Percentiles rank a stretch among this genome's conserved stretches.
Conservation (phyloP, 2,113 vertebrate genomes). For the Daubentonia madagascariensis region DNA sequence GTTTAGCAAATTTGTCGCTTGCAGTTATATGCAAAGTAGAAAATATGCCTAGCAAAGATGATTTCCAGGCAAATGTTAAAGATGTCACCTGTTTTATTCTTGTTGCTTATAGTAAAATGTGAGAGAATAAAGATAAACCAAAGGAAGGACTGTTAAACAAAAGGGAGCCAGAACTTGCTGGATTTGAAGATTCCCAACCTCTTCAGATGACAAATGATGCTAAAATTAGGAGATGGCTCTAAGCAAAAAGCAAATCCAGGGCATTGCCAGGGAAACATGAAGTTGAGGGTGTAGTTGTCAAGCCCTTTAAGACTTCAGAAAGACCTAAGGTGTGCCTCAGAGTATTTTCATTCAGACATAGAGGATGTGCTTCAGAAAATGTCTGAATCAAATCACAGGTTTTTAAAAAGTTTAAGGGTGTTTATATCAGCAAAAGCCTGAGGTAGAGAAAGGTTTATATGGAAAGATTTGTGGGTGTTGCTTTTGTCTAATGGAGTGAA, state of each 20-base stretch:
- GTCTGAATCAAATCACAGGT: neutral
- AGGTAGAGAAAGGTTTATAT: neutral
- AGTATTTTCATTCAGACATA: neutral
- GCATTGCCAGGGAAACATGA: neutral
- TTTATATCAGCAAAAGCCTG: neutral
- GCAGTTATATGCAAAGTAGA: neutral
- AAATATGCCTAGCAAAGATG: neutral
- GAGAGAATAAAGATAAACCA: neutral
- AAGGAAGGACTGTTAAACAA: neutral
- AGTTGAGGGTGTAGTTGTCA: neutral
- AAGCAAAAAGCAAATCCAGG: neutral
- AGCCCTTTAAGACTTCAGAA: neutral
- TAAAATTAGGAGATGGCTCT: constrained; percentile 11
- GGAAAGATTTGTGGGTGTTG: neutral
- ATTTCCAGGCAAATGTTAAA: neutral
- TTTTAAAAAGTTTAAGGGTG: neutral
- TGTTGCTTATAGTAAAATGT: neutral
- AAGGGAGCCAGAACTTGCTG: neutral
- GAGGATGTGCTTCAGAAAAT: neutral
- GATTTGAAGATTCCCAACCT: neutral
- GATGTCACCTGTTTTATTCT: neutral
- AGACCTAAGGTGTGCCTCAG: neutral
- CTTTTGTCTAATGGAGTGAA: constrained; percentile 5
- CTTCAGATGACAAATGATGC: neutral
- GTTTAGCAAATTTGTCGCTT: neutral